Percentiles rank a stretch among this genome's conserved stretches.
Evolutionary conservation across 2,888 invertebrate genomes (phyloP).

Genomic region (Tipula vernalis): DNA sequence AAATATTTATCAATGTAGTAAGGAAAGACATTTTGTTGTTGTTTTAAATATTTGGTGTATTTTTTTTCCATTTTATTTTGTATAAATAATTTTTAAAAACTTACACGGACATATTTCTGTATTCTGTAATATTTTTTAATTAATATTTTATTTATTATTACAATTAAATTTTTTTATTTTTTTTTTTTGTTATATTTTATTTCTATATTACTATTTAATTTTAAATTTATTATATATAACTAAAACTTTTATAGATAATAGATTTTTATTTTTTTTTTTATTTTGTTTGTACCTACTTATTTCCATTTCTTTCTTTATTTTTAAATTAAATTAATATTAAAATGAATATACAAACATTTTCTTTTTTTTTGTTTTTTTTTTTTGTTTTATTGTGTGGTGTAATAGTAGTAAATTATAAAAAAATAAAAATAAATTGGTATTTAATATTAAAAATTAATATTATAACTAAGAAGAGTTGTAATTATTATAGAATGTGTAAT

Average conservation of each 20-base stretch:
- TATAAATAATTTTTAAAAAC: conserved; percentile 10
- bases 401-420: not conserved
- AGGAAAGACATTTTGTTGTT: too few relatives aligned
- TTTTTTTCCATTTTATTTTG: too few relatives aligned
- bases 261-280: not conserved
- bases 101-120: conserved; percentile 5
- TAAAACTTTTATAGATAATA: not conserved
- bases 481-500: not conserved
- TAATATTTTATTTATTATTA: not conserved
- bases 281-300: conserved; percentile 8
- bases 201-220: not conserved
- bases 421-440: not conserved
- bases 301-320: not conserved
- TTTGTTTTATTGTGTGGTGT: too few relatives aligned
- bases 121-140: not conserved
- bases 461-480: not conserved
- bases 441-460: not conserved
- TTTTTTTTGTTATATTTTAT: not conserved
- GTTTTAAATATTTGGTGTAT: too few relatives aligned
- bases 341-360: not conserved
- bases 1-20: not conserved
- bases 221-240: not conserved
- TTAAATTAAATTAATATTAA: not conserved
- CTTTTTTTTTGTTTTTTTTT: too few relatives aligned
- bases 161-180: not conserved